phyloP scores from a whole-genome alignment of 2,113 vertebrate genomes.

The Sisor rabdophorus region DNA sequence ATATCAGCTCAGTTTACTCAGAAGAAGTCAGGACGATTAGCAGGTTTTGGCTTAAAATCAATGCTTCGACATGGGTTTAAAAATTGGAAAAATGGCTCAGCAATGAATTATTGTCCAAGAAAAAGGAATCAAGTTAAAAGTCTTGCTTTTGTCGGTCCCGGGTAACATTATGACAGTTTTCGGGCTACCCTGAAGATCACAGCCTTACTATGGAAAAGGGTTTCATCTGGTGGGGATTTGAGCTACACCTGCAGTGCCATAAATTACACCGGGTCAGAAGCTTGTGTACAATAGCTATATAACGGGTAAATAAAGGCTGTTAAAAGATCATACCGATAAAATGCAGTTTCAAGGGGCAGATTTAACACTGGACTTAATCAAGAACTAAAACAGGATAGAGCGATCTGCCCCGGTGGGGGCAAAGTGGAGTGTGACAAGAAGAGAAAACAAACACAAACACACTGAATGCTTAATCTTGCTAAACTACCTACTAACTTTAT shows the following conservation, averaged over 20 bases:
- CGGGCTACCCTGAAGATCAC: neutral
- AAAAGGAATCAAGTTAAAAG: neutral
- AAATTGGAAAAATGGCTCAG: neutral
- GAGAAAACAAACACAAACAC: neutral
- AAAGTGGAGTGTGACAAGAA: neutral
- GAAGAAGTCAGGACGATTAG: neutral
- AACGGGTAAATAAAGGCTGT: neutral
- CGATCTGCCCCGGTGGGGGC: neutral
- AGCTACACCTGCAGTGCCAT: constrained; percentile 12
- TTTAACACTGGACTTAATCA: neutral
- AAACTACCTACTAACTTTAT: neutral
- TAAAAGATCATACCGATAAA: neutral
- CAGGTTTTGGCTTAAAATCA: neutral
- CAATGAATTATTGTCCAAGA: neutral
- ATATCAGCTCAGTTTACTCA: neutral
- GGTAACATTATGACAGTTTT: neutral
- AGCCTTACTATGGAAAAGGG: neutral
- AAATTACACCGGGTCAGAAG: neutral
- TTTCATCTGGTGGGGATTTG: neutral
- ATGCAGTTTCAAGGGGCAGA: neutral
- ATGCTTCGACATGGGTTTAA: neutral
- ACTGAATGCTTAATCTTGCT: neutral
- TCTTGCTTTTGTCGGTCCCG: neutral
- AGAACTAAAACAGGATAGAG: constrained; percentile 1
- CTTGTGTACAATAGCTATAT: neutral